Percentiles rank a stretch among this genome's conserved stretches.
Conservation (phyloP, 2,888 invertebrate genomes). For the Eristalis tenax region DNA sequence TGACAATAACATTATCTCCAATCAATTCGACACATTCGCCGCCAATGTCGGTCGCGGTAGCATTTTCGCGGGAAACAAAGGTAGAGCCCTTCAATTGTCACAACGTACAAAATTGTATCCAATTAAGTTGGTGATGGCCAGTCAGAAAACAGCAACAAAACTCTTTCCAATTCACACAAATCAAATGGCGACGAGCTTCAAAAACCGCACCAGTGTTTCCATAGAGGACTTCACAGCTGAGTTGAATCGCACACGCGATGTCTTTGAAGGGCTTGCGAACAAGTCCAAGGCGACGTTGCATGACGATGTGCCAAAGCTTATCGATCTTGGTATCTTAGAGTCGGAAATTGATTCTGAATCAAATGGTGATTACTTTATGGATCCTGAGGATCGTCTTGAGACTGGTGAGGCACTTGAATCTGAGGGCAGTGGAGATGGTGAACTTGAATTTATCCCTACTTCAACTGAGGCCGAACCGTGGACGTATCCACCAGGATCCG, state of each 20-base stretch:
- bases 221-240: constrained; percentile 35
- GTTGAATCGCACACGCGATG: constrained; percentile 47
- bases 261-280: constrained; percentile 17
- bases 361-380: constrained; percentile 52
- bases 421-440: constrained; percentile 46
- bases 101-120: constrained; percentile 64
- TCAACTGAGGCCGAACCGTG: neutral
- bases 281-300: constrained; percentile 19
- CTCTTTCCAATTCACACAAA: constrained; percentile 56
- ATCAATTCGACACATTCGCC: constrained; percentile 50
- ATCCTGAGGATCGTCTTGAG: constrained; percentile 51
- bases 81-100: constrained; percentile 58
- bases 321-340: constrained; percentile 67
- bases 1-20: constrained; percentile 51
- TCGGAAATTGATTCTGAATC: constrained; percentile 57
- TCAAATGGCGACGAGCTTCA: constrained; percentile 21
- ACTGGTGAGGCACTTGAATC: constrained; percentile 16
- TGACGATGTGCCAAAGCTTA: constrained; percentile 52
- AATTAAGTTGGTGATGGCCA: constrained; percentile 60
- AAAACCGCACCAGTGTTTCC: constrained; percentile 22
- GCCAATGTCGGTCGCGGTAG: constrained; percentile 59
- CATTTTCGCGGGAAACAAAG: constrained; percentile 61
- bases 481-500: neutral
- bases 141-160: constrained; percentile 59
- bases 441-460: neutral